Percentiles rank a stretch among this genome's conserved stretches.
Evolutionary conservation across 2,888 invertebrate genomes (phyloP).

Genomic region (Tridacna gigas): DNA sequence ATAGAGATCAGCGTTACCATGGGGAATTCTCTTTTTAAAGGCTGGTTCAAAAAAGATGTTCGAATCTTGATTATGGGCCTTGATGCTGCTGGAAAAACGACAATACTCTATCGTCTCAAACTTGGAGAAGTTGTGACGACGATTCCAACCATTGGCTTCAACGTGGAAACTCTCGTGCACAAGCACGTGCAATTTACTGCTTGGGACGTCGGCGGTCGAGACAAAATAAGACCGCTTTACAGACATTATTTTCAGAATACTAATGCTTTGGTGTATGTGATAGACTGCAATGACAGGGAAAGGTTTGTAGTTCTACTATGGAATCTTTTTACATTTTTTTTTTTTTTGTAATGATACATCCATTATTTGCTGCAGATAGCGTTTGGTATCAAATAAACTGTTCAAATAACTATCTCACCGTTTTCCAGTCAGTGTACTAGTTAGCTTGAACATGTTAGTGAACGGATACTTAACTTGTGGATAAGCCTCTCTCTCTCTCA

Average conservation of each 20-base stretch:
- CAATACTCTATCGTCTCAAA: slow-evolving; percentile 68
- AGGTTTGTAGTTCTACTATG: slow-evolving; percentile 41
- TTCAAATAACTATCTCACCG: too few relatives aligned
- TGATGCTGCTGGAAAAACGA: slow-evolving; percentile 74
- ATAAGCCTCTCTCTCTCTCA: too few relatives aligned
- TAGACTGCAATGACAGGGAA: slow-evolving; percentile 74
- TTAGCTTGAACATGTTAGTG: too few relatives aligned
- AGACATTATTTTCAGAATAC: slow-evolving; percentile 69
- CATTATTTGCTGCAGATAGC: too few relatives aligned
- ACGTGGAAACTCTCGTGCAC: slow-evolving; percentile 67
- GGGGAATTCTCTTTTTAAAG: slow-evolving; percentile 16
- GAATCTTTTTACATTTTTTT: too few relatives aligned
- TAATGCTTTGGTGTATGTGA: slow-evolving; percentile 68
- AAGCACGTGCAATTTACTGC: slow-evolving; percentile 61
- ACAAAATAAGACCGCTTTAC: slow-evolving; percentile 66
- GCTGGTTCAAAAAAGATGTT: slow-evolving; percentile 30
- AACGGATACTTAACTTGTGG: too few relatives aligned
- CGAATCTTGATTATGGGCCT: slow-evolving; percentile 65
- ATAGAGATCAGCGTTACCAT: not conserved
- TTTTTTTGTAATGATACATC: too few relatives aligned
- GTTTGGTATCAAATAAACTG: too few relatives aligned
- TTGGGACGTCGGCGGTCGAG: slow-evolving; percentile 74
- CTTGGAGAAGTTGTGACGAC: slow-evolving; percentile 71
- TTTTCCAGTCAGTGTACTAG: too few relatives aligned
- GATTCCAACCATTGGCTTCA: slow-evolving; percentile 76